These are phyloP conservation scores for Rhynchomys soricoides DNA, from an alignment of 2,113 vertebrate genomes.

Conservation along the genomic window DNA sequence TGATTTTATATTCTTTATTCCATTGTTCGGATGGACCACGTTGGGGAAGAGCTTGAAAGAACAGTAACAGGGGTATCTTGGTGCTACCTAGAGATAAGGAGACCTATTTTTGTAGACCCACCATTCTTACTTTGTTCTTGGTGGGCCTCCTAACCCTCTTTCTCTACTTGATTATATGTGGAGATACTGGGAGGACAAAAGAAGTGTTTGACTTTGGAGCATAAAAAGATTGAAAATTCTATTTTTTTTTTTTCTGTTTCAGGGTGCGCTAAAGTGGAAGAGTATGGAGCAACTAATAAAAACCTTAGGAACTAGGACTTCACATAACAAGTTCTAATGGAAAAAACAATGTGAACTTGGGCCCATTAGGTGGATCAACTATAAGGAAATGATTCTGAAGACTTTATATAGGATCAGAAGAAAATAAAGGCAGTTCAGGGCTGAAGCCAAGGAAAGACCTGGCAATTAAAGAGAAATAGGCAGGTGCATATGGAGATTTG, in stretches of 20 bases:
- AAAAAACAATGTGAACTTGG: background rate
- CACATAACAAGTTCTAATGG: constrained; percentile 28
- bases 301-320: constrained; percentile 31
- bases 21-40: background rate
- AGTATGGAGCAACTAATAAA: background rate
- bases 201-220: constrained; percentile 7
- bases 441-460: background rate
- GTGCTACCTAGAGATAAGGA: background rate
- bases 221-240: constrained; percentile 6
- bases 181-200: background rate
- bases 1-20: constrained; percentile 22
- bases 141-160: background rate
- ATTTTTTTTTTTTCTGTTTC: background rate
- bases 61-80: background rate
- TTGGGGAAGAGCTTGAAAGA: constrained; percentile 15
- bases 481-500: background rate
- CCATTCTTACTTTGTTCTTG: background rate
- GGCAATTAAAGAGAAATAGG: background rate
- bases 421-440: background rate
- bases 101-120: background rate
- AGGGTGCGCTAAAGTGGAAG: constrained; percentile 13
- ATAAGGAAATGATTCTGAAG: constrained; percentile 23
- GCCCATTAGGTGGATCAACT: constrained; percentile 28
- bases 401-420: background rate
- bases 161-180: background rate